Percentiles rank a stretch among this genome's conserved stretches.
Evolutionary conservation across 2,888 invertebrate species (phyloP).

Genomic region (Hypena proboscidalis): DNA sequence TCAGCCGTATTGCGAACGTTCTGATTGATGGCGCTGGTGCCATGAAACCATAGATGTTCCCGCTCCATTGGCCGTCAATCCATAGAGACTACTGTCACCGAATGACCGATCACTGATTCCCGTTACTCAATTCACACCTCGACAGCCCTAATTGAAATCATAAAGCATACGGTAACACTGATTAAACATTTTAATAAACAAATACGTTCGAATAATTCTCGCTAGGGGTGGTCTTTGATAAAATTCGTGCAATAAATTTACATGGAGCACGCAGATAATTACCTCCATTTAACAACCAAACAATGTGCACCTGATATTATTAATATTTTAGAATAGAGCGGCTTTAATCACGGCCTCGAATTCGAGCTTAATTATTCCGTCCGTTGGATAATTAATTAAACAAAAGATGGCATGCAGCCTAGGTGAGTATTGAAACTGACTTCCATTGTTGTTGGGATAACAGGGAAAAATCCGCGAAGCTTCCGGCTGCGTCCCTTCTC

Average conservation of each 20-base stretch:
- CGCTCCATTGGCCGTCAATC: slow-evolving; percentile 59
- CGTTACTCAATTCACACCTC: slow-evolving; percentile 52
- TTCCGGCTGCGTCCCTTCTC: slow-evolving; percentile 64
- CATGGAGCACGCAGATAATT: slow-evolving; percentile 58
- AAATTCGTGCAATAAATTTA: slow-evolving; percentile 60
- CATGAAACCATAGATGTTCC: slow-evolving; percentile 61
- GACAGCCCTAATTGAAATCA: slow-evolving; percentile 45
- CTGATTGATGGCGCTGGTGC: slow-evolving; percentile 78
- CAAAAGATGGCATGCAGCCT: slow-evolving; percentile 71
- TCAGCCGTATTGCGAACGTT: slow-evolving; percentile 69
- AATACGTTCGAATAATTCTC: slow-evolving; percentile 50
- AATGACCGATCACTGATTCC: slow-evolving; percentile 65
- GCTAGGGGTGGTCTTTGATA: slow-evolving; percentile 50
- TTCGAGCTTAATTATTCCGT: slow-evolving; percentile 76
- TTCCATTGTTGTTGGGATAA: slow-evolving; percentile 73
- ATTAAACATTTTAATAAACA: slow-evolving; percentile 48
- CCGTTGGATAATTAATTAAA: slow-evolving; percentile 79
- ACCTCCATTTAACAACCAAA: slow-evolving; percentile 65
- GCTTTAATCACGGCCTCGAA: slow-evolving; percentile 69
- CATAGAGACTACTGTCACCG: slow-evolving; percentile 63
- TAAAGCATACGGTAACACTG: slow-evolving; percentile 34
- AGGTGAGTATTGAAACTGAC: slow-evolving; percentile 66
- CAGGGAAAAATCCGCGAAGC: slow-evolving; percentile 74
- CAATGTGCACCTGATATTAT: slow-evolving; percentile 69
- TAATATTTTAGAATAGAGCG: slow-evolving; percentile 63